phyloP scores from a whole-genome alignment of 2,113 vertebrate species.

The Halcyon senegalensis region DNA sequence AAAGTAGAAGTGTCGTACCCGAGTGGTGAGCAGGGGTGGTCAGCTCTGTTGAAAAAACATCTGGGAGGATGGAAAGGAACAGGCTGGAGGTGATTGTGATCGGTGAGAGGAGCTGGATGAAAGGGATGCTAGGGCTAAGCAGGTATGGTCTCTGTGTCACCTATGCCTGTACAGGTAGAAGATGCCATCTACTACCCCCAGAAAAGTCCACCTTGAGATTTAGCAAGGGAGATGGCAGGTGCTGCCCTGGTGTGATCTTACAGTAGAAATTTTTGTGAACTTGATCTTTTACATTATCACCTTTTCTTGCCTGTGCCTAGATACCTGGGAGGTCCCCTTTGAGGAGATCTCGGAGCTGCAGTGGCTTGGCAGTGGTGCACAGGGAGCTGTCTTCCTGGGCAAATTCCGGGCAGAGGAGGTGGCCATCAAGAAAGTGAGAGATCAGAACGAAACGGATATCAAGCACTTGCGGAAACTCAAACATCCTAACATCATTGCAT shows the following conservation, averaged over 20 bases:
- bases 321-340: conserved; percentile 97
- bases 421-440: conserved; percentile 98
- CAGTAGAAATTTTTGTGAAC: not conserved
- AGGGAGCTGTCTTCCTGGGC: conserved; percentile 95
- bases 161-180: not conserved
- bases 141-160: fast-evolving
- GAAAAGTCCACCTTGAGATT: not conserved
- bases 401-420: conserved; percentile 95
- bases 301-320: conserved; percentile 67
- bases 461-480: conserved; percentile 96
- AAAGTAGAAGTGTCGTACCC: not conserved
- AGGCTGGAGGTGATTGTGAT: not conserved
- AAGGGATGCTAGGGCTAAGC: not conserved
- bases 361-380: conserved; percentile 97
- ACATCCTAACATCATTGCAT: conserved; percentile 98
- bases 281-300: not conserved
- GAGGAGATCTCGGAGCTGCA: conserved; percentile 98
- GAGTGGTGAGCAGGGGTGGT: not conserved
- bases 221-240: not conserved
- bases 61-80: not conserved
- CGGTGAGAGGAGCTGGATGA: not conserved
- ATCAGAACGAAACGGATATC: conserved; percentile 98
- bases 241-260: not conserved
- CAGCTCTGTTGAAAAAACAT: not conserved
- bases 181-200: not conserved